phyloP scores from a whole-genome alignment of 2,888 invertebrate species.

The Dasypolia templi region DNA sequence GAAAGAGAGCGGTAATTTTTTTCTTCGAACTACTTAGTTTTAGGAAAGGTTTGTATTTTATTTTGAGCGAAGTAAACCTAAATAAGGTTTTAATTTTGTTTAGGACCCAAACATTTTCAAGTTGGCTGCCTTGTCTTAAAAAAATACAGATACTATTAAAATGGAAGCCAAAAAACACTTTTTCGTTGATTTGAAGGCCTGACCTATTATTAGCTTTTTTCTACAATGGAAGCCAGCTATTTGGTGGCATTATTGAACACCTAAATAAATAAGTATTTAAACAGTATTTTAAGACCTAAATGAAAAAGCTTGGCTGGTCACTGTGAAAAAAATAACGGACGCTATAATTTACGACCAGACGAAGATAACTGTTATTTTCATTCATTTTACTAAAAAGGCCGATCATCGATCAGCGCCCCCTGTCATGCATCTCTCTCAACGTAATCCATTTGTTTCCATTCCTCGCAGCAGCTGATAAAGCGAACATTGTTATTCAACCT shows the following conservation, averaged over 20 bases:
- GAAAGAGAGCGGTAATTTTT: not conserved
- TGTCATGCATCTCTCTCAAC: conserved; percentile 56
- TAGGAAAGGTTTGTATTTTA: not conserved
- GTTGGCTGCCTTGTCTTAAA: too few relatives aligned
- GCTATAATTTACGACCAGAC: not conserved
- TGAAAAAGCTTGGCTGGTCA: not conserved
- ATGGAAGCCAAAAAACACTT: not conserved
- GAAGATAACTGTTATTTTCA: conserved; percentile 14
- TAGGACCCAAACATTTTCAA: not conserved
- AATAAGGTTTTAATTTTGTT: not conserved
- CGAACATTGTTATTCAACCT: conserved; percentile 71
- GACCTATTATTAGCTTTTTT: not conserved
- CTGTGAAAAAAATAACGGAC: not conserved
- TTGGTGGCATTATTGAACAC: not conserved
- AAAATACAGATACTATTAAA: not conserved
- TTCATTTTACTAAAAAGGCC: not conserved
- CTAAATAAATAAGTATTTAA: not conserved
- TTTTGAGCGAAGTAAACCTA: too few relatives aligned
- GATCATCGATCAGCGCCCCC: not conserved
- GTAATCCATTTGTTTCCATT: conserved; percentile 72
- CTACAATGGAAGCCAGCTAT: not conserved
- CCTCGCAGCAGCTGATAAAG: conserved; percentile 64
- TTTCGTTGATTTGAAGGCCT: not conserved
- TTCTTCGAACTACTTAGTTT: not conserved
- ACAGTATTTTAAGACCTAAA: not conserved